Base-by-base conservation (phyloP, 2,797 vertebrate genomes). In the Meda fulgida region DNA sequence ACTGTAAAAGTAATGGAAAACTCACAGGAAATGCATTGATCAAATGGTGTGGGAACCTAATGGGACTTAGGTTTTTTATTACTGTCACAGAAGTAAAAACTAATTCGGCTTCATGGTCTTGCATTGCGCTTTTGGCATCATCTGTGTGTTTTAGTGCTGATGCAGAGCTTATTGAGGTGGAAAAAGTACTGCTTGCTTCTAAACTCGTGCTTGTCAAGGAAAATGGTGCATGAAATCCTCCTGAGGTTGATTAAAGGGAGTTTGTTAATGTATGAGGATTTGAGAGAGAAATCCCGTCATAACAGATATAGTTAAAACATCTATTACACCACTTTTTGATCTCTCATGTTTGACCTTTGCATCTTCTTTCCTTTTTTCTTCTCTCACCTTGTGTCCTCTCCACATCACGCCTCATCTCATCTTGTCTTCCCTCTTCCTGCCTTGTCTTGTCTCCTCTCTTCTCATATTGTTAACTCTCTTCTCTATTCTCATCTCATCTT, bases 211-310 rank as follows among this genome's bases (percentile, higher is more conserved):
- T 89, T 88, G 65, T 83, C 78, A 73, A 81, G 69, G 46, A 80
- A 86, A 86, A 83, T 79, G 71, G 60, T 80, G 73, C 86, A 84
- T 86, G 65, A 67, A 85, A 89, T 86, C 46, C 84, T 86, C 76
- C 63, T 60, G 76, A 88, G 82, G 48, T 87, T 87, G 73, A 84
- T 89, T 86, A 79, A 72, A 67, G 51, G 31, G 70, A 82, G 55
- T 80, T 84, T 79, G 72, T 84, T 79, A 70, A 46, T 71, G 67
- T 83, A 55, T 86, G 63, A 86, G 75, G 69, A 75, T 86, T 76
- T 81, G 21, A 67, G 46, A 81, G 79, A 84, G 31, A 65, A 65
- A 79, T 65, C 26, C 53, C 14, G 26, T 60, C 53, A 21, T 82
- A 29, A 67, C 67, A 70, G 58, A 83, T 26, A 76, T 11, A 58